Evolutionary conservation across 2,888 invertebrate species (phyloP), one percentile per base, ranked within the genome.

Genomic region (Pheosia tremula): DNA sequence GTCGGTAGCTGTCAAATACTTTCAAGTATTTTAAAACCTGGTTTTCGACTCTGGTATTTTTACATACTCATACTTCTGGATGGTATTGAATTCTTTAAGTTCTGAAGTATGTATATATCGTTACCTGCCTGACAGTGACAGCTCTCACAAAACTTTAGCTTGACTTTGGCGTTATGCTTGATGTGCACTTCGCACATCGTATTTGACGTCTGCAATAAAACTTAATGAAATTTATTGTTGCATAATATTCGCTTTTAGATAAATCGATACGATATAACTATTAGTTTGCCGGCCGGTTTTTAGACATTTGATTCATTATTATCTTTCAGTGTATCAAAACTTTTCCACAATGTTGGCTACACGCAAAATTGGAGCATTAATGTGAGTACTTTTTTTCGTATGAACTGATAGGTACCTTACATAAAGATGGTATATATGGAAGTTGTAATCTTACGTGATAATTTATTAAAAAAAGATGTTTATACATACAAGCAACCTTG

Each of bases 331-430:
- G 41, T 52, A 53, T 58, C 9, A 59, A 11, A 38, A 11, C 9
- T 24, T 36, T 56, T 64, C 49, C 5, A 74, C 6, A 60, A 89
- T 89, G 89, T 87, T 89, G 58, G 80, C 80, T 59, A 65, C 81
- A 45, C 83, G 86, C 45, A 82, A 75, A 67, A 67, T 89, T 59
- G 84, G 82, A 58, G 66, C 74, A 61, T 5, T 55, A 55, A 39
- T 55, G 55, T 55, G 55, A 59, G 49, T 49, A 59, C n/a, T 24
- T n/a, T 38, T 39, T 52, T 50, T 50, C 11, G 24, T n/a, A 13
- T n/a, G n/a, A 43, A 47, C n/a, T 4, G 47, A 43, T 8, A 41
- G 41, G 11, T 49, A 49, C 6, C n/a, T 24, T 49, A 11, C 10
- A 10, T 10, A 50, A 50, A 50, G 50, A 10, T 50, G 8, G 13